Base-by-base conservation (phyloP, 1,140 invertebrate species). In the Chelonus insularis region DNA sequence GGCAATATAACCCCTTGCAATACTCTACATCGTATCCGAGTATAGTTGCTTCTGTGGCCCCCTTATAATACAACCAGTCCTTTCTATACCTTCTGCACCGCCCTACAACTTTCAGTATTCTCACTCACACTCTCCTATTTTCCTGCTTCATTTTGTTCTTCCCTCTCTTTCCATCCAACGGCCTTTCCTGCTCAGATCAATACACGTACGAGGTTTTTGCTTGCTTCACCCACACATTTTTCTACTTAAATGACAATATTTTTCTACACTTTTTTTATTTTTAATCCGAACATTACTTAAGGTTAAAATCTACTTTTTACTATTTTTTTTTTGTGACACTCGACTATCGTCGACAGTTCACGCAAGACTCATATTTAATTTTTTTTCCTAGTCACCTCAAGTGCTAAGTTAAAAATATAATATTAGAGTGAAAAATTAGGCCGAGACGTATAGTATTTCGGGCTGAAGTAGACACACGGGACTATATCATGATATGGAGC, bases 171-270 rank as follows among this genome's bases (percentile, higher is more conserved):
- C 63, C 21, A 54, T 64, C 25, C 25, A 29, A 29, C 25, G 25
- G 25, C 25, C 25, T 29, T 29, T 29, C 25, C 25, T 29, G 7
- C 25, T 29, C 25, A 66, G 69, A 71, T 71, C 69, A 71, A 71
- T 71, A 71, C 64, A 69, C 68, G 68, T 63, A 65, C 65, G 45
- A 56, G 45, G 32, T 57, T 65, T 64, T 61, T 50, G 36, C 60
- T 61, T 62, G 61, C 34, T 37, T 34, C 25, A 29, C 25, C 25
- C 25, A 29, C 25, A 21, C 25, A 41, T 18, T 23, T 34, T 20
- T 54, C 14, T 54, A 1, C 2, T 18, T 36, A 3, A 25, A 18
- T 34, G 29, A 34, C 16, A 25, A 54, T n/a, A 54, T 11, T 11
- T 14, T 39, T 55, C 23, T 55, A 11, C 36, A 37, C 12, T 37